Percentiles rank a stretch among this genome's conserved stretches.
Evolutionary conservation across 2,797 vertebrate genomes (phyloP).

Genomic region (Prionace glauca): DNA sequence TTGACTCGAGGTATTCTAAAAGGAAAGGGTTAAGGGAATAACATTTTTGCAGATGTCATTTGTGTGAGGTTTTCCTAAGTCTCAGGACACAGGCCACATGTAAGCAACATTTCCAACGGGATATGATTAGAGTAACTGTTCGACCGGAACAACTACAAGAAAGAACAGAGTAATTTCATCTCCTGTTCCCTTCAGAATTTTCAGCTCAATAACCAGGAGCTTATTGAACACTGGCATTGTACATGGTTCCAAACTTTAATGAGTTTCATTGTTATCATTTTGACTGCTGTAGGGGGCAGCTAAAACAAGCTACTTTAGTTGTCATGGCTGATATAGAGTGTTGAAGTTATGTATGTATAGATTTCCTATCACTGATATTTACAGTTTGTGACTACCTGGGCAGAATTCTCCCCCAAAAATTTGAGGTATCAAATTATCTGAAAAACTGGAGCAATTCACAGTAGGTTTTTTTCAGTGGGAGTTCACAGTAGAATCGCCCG

Average conservation of each 20-base stretch:
- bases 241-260: conserved; percentile 30
- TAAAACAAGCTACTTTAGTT: background rate
- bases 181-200: conserved; percentile 16
- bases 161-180: conserved; percentile 6
- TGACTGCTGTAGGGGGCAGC: conserved; percentile 9
- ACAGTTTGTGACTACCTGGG: background rate
- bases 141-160: background rate
- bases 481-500: no score
- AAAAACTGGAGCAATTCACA: no score
- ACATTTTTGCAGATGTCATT: background rate
- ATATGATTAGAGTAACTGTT: background rate
- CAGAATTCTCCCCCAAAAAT: no score
- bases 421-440: no score
- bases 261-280: conserved; percentile 23
- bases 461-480: no score
- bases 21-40: background rate
- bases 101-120: background rate
- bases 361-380: background rate
- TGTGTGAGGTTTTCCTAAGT: background rate
- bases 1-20: background rate
- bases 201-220: conserved; percentile 5
- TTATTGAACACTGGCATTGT: conserved; percentile 29
- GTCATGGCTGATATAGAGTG: background rate
- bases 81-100: background rate
- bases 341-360: background rate